These are phyloP conservation scores for Rhorus exstirpatorius DNA, from an alignment of 2,888 invertebrate genomes.

Conservation along the genomic window DNA sequence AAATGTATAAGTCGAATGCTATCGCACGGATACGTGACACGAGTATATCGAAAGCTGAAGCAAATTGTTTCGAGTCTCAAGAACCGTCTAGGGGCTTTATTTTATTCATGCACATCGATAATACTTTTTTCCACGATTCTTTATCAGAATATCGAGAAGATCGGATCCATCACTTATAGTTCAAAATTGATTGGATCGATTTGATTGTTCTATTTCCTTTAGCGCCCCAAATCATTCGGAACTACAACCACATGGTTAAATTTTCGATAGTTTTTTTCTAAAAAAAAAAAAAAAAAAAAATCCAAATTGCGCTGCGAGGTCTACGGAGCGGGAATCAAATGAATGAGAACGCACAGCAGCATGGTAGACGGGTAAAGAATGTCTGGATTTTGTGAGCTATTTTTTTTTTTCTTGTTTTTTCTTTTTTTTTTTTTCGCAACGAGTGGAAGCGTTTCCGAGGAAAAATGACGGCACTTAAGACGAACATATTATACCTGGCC, in stretches of 20 bases:
- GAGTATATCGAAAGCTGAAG: no score
- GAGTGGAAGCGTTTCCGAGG: slow-evolving; percentile 54
- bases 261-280: neutral
- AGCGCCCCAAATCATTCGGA: no score
- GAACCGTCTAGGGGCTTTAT: no score
- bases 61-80: no score
- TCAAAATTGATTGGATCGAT: no score
- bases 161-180: no score
- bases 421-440: slow-evolving; percentile 26
- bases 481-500: slow-evolving; percentile 63
- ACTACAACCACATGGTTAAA: neutral
- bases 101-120: no score
- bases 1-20: no score
- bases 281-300: neutral
- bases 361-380: slow-evolving; percentile 26
- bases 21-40: no score
- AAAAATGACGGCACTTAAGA: slow-evolving; percentile 66
- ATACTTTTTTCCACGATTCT: no score
- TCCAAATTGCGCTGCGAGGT: neutral
- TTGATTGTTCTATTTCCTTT: no score
- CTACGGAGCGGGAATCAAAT: slow-evolving; percentile 15
- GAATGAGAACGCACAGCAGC: slow-evolving; percentile 16
- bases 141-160: no score
- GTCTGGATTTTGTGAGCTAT: slow-evolving; percentile 32
- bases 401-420: slow-evolving; percentile 19